phyloP scores from a whole-genome alignment of 2,113 vertebrate species.

The Sitta europaea region DNA sequence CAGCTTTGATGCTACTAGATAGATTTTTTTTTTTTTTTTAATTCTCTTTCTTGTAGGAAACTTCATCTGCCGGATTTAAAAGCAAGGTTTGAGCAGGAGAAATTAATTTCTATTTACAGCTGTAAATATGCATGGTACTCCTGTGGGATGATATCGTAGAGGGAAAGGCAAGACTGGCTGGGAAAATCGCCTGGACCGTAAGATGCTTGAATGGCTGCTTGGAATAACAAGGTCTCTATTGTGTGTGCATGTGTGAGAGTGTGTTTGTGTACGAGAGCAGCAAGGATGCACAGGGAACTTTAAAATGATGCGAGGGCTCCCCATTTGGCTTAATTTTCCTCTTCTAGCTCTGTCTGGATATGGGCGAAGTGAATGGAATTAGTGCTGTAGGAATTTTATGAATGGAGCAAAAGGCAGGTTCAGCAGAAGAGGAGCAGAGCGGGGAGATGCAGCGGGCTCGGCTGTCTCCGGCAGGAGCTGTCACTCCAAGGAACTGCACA shows the following conservation, averaged over 20 bases:
- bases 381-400: background rate
- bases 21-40: background rate
- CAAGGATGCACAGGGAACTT: background rate
- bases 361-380: background rate
- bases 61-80: constrained; percentile 51
- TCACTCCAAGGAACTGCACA: background rate
- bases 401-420: background rate
- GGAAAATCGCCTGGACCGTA: background rate
- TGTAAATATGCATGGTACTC: background rate
- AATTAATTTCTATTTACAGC: background rate
- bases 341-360: background rate
- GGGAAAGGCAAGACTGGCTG: background rate
- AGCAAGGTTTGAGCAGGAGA: constrained; percentile 59
- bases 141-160: background rate
- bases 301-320: background rate
- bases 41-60: background rate
- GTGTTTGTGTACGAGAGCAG: background rate
- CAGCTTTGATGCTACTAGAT: background rate
- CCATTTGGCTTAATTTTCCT: background rate
- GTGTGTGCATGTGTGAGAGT: background rate
- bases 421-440: background rate
- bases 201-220: constrained; percentile 9
- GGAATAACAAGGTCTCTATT: background rate
- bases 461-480: background rate
- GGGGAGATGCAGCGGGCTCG: background rate